Conservation (phyloP, 2,888 invertebrate species). For the Galeruca laticollis region DNA sequence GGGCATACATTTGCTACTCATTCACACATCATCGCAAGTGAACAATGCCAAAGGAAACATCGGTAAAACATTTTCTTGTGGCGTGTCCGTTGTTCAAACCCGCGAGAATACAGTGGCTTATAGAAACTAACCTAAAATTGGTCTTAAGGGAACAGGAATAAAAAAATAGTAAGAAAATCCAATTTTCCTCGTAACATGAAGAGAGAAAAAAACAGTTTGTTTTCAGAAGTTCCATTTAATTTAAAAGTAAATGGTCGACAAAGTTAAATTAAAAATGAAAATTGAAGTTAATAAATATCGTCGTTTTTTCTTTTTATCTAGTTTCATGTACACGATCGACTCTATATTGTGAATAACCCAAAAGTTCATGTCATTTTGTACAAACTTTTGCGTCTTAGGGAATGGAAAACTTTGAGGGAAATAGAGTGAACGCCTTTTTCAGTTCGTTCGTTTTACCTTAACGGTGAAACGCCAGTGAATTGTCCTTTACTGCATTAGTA, state of each 20-base stretch:
- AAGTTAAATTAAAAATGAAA: no score
- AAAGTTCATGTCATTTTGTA: background rate
- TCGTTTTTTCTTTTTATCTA: no score
- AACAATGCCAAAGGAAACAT: background rate
- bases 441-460: slow-evolving; percentile 6
- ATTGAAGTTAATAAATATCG: no score
- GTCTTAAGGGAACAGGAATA: background rate
- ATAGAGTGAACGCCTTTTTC: background rate
- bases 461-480: slow-evolving; percentile 12
- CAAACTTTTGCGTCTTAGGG: background rate
- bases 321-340: background rate
- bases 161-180: no score
- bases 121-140: background rate
- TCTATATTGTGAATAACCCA: slow-evolving; percentile 8
- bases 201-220: no score
- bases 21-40: no score
- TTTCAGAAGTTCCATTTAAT: no score
- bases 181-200: no score
- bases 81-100: background rate
- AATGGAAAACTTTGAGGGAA: slow-evolving; percentile 5
- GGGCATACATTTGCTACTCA: no score
- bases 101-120: background rate
- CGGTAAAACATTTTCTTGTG: background rate
- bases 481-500: background rate
- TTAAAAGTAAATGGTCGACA: no score